Evolutionary conservation across 2,113 vertebrate genomes (phyloP).

Genomic region (Boleophthalmus pectinirostris): DNA sequence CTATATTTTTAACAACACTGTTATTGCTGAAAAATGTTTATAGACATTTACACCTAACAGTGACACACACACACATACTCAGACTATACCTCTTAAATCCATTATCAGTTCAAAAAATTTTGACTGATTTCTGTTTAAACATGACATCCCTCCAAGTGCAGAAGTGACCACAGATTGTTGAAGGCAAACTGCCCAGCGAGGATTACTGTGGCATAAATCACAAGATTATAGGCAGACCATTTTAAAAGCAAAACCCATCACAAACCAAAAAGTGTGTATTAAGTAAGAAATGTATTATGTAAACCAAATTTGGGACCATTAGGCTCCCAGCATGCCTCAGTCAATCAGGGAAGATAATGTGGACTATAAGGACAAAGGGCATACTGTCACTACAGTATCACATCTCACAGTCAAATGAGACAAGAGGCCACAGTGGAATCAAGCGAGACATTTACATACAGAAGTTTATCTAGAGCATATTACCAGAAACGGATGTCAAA

Average conservation of each 20-base stretch:
- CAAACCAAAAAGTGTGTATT: not conserved
- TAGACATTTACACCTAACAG: not conserved
- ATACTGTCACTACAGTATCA: slow-evolving; percentile 32
- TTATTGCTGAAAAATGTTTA: not conserved
- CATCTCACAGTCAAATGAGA: slow-evolving; percentile 56
- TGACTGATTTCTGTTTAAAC: slow-evolving; percentile 24
- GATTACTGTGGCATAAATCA: slow-evolving; percentile 48
- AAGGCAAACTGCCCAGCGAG: slow-evolving; percentile 28
- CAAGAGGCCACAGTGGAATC: slow-evolving; percentile 24
- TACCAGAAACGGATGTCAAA: slow-evolving; percentile 23
- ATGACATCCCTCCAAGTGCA: not conserved
- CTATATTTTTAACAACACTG: not conserved
- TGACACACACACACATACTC: not conserved
- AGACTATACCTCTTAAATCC: not conserved
- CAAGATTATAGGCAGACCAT: slow-evolving; percentile 43
- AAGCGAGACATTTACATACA: slow-evolving; percentile 40
- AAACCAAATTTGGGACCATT: not conserved
- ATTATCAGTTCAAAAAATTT: not conserved
- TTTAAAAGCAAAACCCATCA: not conserved
- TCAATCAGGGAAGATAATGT: slow-evolving; percentile 18
- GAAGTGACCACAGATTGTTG: slow-evolving; percentile 11
- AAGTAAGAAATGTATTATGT: not conserved
- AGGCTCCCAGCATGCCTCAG: slow-evolving; percentile 21
- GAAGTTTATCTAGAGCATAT: slow-evolving; percentile 13
- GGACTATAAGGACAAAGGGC: slow-evolving; percentile 8